A percentile compares a stretch with the other conserved stretches of the same genome.
phyloP scores from a whole-genome alignment of 2,888 invertebrate species.

The Scaeva pyrastri region DNA sequence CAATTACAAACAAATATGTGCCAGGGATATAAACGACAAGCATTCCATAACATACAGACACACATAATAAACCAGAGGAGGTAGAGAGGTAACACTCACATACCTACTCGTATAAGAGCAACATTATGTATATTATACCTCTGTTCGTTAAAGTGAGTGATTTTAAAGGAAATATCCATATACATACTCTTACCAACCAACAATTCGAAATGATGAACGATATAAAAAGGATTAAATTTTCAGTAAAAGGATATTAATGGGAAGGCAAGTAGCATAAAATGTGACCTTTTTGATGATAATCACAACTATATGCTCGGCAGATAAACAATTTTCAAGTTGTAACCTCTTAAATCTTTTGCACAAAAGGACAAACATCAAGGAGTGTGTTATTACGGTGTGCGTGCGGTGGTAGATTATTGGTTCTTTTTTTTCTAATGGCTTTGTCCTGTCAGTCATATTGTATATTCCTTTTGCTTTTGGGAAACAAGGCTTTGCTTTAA shows the following conservation, averaged over 20 bases:
- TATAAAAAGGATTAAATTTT: slow-evolving; percentile 66
- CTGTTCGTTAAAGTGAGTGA: slow-evolving; percentile 45
- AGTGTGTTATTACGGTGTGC: too few species aligned
- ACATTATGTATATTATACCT: slow-evolving; percentile 23
- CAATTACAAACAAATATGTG: slow-evolving; percentile 33
- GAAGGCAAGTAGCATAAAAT: slow-evolving; percentile 23
- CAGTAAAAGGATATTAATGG: slow-evolving; percentile 54
- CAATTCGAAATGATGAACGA: slow-evolving; percentile 63
- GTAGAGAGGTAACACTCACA: too few species aligned
- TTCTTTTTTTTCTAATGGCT: slow-evolving; percentile 6
- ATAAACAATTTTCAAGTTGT: slow-evolving; percentile 38
- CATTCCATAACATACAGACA: not conserved
- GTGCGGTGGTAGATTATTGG: slow-evolving; percentile 57
- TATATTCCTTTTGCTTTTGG: not conserved
- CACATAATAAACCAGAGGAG: not conserved
- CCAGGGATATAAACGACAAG: not conserved
- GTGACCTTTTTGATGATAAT: slow-evolving; percentile 25
- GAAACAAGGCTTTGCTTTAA: not conserved
- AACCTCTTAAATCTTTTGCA: slow-evolving; percentile 63
- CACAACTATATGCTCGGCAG: slow-evolving; percentile 13
- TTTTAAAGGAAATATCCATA: slow-evolving; percentile 25
- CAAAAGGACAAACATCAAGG: slow-evolving; percentile 64
- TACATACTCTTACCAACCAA: too few species aligned
- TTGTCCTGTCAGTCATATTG: too few species aligned
- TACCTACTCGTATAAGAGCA: not conserved